Percentiles rank a stretch among this genome's conserved stretches.
phyloP scores from a whole-genome alignment of 1,140 invertebrate species.

The Planococcus citri region DNA sequence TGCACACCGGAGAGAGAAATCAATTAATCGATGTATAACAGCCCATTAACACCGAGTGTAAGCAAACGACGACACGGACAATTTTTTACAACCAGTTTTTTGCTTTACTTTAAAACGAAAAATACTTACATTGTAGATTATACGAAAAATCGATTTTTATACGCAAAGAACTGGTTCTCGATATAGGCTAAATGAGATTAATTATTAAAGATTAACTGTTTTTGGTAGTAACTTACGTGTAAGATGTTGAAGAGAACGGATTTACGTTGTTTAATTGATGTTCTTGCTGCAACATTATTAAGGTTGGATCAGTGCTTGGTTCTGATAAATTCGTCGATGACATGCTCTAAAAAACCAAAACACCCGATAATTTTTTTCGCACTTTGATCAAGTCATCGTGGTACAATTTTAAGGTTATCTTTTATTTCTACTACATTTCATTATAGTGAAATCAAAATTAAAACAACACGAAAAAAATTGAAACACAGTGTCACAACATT shows the following conservation, averaged over 20 bases:
- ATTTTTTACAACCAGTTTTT: conserved; percentile 9
- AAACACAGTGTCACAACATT: no score
- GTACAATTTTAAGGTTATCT: no score
- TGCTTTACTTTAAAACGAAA: no score
- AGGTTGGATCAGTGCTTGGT: conserved; percentile 10
- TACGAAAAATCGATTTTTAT: conserved; percentile 12
- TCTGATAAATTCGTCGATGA: conserved; percentile 16
- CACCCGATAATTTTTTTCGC: not conserved
- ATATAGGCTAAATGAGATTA: conserved; percentile 20
- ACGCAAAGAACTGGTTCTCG: not conserved
- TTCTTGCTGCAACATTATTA: conserved; percentile 19
- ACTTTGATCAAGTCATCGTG: not conserved
- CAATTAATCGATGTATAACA: not conserved
- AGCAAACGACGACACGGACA: not conserved
- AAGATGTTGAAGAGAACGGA: conserved; percentile 4
- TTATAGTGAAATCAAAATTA: no score
- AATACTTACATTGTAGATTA: not conserved
- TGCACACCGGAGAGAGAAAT: not conserved
- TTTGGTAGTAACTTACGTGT: not conserved
- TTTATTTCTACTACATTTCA: no score
- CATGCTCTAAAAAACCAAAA: conserved; percentile 12
- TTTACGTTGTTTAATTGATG: conserved; percentile 13
- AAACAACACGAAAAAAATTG: no score
- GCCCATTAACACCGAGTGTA: not conserved
- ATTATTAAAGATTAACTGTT: conserved; percentile 18